Percentiles rank a stretch among this genome's conserved stretches.
phyloP scores from a whole-genome alignment of 2,888 invertebrate genomes.

The Euproctis similis region DNA sequence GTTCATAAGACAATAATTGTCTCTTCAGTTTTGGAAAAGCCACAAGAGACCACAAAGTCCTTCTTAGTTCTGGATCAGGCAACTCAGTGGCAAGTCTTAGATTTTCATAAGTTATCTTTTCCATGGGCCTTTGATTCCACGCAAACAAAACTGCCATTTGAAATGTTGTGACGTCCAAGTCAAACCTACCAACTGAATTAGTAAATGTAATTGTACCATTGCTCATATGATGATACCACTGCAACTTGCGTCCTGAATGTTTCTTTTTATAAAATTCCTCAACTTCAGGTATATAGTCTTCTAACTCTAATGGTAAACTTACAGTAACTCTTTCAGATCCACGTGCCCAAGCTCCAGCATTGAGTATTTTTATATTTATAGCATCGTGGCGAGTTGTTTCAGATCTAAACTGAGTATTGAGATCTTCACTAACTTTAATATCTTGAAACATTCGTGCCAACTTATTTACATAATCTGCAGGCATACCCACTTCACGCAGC shows the following conservation, averaged over 20 bases:
- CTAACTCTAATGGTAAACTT: conserved; percentile 96
- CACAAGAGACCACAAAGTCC: conserved; percentile 96
- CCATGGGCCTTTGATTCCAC: conserved; percentile 97
- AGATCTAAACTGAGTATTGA: conserved; percentile 93
- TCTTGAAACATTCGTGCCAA: conserved; percentile 98
- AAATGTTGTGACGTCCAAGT: conserved; percentile 98
- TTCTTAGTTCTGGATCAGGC: conserved; percentile 94
- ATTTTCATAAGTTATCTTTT: conserved; percentile 97
- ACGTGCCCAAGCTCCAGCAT: conserved; percentile 98
- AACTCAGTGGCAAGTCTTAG: conserved; percentile 96
- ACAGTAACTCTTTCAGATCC: conserved; percentile 96
- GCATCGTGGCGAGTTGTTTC: conserved; percentile 88
- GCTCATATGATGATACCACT: conserved; percentile 99
- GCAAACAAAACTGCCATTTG: conserved; percentile 99
- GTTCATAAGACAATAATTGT: conserved; percentile 90
- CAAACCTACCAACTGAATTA: conserved; percentile 94
- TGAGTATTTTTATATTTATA: conserved; percentile 98
- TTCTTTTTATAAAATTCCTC: conserved; percentile 99
- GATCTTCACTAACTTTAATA: conserved; percentile 97
- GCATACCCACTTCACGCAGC: conserved; percentile 99
- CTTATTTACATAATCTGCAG: conserved; percentile 99
- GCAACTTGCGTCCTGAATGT: conserved; percentile 97
- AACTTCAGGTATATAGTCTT: conserved; percentile 99
- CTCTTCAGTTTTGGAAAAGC: conserved; percentile 97
- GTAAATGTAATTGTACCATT: conserved; percentile 98